These are phyloP conservation scores for Lophotis ruficrista DNA, from an alignment of 2,113 vertebrate genomes.

Conservation along the genomic window DNA sequence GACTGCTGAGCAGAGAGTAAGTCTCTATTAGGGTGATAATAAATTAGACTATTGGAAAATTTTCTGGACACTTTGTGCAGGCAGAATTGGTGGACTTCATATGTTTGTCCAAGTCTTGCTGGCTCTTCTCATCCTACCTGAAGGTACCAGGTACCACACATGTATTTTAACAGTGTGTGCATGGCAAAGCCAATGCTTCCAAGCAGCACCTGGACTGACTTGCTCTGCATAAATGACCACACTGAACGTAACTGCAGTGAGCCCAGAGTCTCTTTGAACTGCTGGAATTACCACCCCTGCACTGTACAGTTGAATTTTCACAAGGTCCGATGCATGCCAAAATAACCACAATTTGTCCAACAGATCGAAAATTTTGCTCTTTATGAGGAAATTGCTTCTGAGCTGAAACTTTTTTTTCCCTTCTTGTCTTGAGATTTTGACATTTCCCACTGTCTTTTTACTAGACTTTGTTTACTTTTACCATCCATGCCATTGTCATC, in stretches of 20 bases:
- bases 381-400: neutral
- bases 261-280: neutral
- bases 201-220: neutral
- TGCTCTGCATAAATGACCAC: neutral
- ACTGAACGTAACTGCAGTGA: neutral
- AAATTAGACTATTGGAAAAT: neutral
- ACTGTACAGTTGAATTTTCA: neutral
- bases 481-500: neutral
- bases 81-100: neutral
- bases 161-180: neutral
- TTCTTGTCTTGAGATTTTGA: neutral
- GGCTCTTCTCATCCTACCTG: neutral
- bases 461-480: neutral
- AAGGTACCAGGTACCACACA: neutral
- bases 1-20: neutral
- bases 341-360: neutral
- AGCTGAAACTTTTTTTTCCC: neutral
- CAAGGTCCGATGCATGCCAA: neutral
- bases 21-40: neutral
- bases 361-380: neutral
- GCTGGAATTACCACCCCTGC: neutral
- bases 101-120: neutral
- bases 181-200: neutral
- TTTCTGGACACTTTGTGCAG: fast-evolving
- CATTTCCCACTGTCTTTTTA: neutral